Evolutionary conservation across 1,140 invertebrate species (phyloP), one percentile per base, ranked within the genome.

Genomic region (Physella acuta): DNA sequence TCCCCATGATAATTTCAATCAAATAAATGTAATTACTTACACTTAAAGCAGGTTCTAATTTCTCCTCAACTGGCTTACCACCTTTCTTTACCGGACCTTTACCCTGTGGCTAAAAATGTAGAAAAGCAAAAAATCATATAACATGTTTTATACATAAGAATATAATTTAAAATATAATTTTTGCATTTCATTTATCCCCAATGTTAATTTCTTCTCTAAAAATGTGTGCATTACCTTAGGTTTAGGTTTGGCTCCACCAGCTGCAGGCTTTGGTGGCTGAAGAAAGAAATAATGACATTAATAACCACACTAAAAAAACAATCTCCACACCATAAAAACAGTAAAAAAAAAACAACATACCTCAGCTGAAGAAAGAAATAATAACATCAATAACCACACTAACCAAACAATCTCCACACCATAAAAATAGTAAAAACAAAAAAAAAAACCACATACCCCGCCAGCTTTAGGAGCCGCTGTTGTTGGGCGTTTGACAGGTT

Each of bases 1-100:
- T n/a, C n/a, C n/a, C n/a, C n/a, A n/a, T n/a, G n/a, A n/a, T n/a
- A n/a, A n/a, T n/a, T n/a, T n/a, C n/a, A n/a, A n/a, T n/a, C n/a
- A n/a, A n/a, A n/a, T n/a, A n/a, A n/a, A n/a, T 44, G 20, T 44
- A 11, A 55, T 49, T 24, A 73, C 78, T 76, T 73, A 82, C 79
- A 61, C 76, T 37, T 78, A 85, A 61, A 88, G 76, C 79, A 59
- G 71, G 68, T 67, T 81, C 79, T 14, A 49, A 8, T 55, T 68
- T 68, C 31, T 68, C 66, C 30, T 68, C 66, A 20, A 73, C 69
- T 17, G 74, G 67, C 51, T 74, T 72, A 28, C 28, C n/a, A 37
- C 66, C 89, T 55, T 73, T 74, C 53, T 63, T 73, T 3, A 53
- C 58, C 8, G 64, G 64, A 37, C 26, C 51, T 66, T 66, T 66